Evolutionary conservation across 2,888 invertebrate species (phyloP).

Genomic region (Halictus quadricinctus): DNA sequence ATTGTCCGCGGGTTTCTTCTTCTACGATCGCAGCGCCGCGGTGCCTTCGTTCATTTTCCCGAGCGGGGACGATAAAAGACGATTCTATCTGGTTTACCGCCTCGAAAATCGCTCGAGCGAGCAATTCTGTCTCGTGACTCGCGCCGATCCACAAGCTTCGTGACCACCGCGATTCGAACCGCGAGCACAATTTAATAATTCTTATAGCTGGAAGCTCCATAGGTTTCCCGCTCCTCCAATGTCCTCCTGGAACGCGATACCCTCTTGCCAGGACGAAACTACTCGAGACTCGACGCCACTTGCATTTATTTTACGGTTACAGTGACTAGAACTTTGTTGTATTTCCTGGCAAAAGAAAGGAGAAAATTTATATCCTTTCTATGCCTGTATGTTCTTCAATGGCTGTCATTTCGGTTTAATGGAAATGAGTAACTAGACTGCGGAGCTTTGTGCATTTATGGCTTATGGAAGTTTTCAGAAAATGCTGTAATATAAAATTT

Average conservation of each 20-base stretch:
- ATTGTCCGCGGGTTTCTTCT: constrained; percentile 2
- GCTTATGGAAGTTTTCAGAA: too few species aligned
- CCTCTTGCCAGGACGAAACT: constrained; percentile 23
- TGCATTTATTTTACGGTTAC: too few species aligned
- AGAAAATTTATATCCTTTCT: too few species aligned
- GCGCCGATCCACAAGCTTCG: constrained; percentile 42
- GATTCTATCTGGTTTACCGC: constrained; percentile 22
- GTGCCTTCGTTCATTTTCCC: constrained; percentile 16
- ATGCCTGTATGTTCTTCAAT: too few species aligned
- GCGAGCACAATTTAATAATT: constrained; percentile 52
- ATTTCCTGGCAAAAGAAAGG: too few species aligned
- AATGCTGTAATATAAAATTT: too few species aligned
- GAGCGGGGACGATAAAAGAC: constrained; percentile 19
- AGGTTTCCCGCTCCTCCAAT: not conserved
- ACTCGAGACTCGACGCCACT: not conserved
- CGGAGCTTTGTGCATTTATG: too few species aligned
- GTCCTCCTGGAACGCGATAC: constrained; percentile 34
- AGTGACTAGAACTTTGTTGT: too few species aligned
- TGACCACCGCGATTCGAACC: constrained; percentile 43
- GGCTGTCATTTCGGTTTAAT: too few species aligned
- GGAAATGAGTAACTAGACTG: too few species aligned
- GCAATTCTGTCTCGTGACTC: constrained; percentile 44
- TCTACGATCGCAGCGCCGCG: constrained; percentile 5
- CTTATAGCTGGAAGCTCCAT: constrained; percentile 1
- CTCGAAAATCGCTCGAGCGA: constrained; percentile 7